Evolutionary conservation across 2,797 vertebrate species (phyloP).

Genomic region (Oryzias sinensis): DNA sequence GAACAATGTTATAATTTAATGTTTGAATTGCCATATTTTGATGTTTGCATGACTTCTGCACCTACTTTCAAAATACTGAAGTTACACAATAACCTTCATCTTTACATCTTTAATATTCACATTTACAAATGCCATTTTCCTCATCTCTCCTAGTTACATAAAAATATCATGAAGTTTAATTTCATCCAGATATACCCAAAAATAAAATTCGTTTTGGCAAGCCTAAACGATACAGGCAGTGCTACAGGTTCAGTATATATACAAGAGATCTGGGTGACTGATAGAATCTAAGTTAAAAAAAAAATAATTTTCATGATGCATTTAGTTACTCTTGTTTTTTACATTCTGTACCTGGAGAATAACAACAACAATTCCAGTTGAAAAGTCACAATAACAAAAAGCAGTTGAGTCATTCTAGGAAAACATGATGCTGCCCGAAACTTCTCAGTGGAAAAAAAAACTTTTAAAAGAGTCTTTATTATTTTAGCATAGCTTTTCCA

Average conservation of each 20-base stretch:
- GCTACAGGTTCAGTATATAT: constrained; percentile 78
- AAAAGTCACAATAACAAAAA: constrained; percentile 62
- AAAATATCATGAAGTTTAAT: constrained; percentile 73
- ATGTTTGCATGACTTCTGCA: too few relatives aligned
- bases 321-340: constrained; percentile 65
- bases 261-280: constrained; percentile 74
- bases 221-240: constrained; percentile 89
- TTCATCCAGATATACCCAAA: constrained; percentile 76
- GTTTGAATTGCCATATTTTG: too few relatives aligned
- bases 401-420: constrained; percentile 54
- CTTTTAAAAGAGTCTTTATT: constrained; percentile 76
- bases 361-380: constrained; percentile 63
- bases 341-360: constrained; percentile 52
- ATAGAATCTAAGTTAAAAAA: constrained; percentile 81
- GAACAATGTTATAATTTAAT: too few relatives aligned
- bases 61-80: too few relatives aligned
- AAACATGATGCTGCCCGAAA: constrained; percentile 79
- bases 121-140: constrained; percentile 67
- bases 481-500: constrained; percentile 65
- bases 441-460: constrained; percentile 88
- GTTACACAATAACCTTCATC: constrained; percentile 11
- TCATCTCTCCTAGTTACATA: constrained; percentile 55
- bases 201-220: constrained; percentile 93
- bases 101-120: constrained; percentile 81
- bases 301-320: constrained; percentile 75